phyloP scores from a whole-genome alignment of 2,113 vertebrate species.

The Tenebrosternarchus preto region DNA sequence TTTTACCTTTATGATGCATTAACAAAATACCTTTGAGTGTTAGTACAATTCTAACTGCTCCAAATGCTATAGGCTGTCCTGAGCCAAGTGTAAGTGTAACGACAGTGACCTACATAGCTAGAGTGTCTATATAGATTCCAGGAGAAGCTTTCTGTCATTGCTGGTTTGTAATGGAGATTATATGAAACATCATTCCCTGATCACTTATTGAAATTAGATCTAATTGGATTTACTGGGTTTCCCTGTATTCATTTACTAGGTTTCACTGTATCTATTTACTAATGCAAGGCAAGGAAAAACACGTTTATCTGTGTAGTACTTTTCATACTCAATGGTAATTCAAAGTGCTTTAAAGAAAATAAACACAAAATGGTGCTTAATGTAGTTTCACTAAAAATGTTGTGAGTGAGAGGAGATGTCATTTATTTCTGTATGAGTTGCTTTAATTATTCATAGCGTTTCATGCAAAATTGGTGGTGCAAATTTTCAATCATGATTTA shows the following conservation, averaged over 20 bases:
- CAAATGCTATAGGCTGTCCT: slow-evolving; percentile 23
- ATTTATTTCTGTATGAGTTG: too few relatives aligned
- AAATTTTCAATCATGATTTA: too few relatives aligned
- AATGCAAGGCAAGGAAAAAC: too few relatives aligned
- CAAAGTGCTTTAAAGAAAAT: too few relatives aligned
- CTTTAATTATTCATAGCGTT: too few relatives aligned
- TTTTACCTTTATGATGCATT: neutral
- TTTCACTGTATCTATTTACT: neutral
- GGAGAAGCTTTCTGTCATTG: slow-evolving; percentile 3
- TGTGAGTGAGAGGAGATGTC: too few relatives aligned
- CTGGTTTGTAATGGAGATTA: neutral
- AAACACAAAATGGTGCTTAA: too few relatives aligned
- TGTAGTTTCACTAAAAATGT: too few relatives aligned
- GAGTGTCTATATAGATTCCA: slow-evolving; percentile 21
- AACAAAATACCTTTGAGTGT: neutral
- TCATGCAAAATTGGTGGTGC: too few relatives aligned
- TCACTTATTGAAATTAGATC: neutral
- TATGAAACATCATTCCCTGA: neutral
- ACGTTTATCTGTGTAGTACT: too few relatives aligned
- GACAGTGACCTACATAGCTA: slow-evolving; percentile 46
- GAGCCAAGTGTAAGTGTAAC: slow-evolving; percentile 27
- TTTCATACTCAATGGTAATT: too few relatives aligned
- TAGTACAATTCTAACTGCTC: neutral
- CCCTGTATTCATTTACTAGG: too few relatives aligned
- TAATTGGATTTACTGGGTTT: neutral